Percentiles rank a stretch among this genome's conserved stretches.
These are phyloP conservation scores for Scomberomorus guttatus DNA, from an alignment of 2,797 vertebrate genomes.

Conservation along the genomic window DNA sequence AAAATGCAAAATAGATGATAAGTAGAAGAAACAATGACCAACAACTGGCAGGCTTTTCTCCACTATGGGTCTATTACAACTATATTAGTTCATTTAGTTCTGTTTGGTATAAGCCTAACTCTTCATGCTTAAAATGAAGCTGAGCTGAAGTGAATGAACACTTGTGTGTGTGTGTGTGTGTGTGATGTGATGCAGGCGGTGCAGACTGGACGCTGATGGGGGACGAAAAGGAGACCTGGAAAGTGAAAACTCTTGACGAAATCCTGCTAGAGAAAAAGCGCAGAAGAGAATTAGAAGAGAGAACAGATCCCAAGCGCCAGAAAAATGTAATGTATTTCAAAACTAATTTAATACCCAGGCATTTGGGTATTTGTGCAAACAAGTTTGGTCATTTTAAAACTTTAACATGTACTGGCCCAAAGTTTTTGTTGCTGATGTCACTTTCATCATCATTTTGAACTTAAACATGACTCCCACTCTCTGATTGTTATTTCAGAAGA, in stretches of 20 bases:
- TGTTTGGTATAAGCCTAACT: fast-evolving
- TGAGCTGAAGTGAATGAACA: not conserved
- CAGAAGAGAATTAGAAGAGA: conserved; percentile 96
- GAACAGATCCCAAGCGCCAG: conserved; percentile 90
- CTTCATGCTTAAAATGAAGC: not conserved
- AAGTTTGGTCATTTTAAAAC: not conserved
- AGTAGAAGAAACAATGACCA: not conserved
- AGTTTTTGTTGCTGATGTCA: not conserved
- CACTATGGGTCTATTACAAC: not conserved
- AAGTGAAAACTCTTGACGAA: conserved; percentile 99
- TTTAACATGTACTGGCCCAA: not conserved
- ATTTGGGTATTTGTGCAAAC: not conserved
- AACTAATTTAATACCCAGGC: not conserved
- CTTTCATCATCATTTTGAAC: not conserved
- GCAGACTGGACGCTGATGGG: conserved; percentile 93
- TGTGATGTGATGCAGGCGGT: conserved; percentile 71
- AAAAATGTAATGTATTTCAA: conserved; percentile 89
- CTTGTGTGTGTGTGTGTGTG: conserved; percentile 30
- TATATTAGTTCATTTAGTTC: not conserved
- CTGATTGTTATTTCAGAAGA: not conserved
- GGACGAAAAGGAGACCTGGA: conserved; percentile 99
- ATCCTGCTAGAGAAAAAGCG: conserved; percentile 98
- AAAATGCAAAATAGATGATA: not conserved
- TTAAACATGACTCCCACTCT: not conserved
- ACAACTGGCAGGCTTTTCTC: not conserved